Base-by-base conservation (phyloP, 2,113 vertebrate species). In the Petromus typicus region DNA sequence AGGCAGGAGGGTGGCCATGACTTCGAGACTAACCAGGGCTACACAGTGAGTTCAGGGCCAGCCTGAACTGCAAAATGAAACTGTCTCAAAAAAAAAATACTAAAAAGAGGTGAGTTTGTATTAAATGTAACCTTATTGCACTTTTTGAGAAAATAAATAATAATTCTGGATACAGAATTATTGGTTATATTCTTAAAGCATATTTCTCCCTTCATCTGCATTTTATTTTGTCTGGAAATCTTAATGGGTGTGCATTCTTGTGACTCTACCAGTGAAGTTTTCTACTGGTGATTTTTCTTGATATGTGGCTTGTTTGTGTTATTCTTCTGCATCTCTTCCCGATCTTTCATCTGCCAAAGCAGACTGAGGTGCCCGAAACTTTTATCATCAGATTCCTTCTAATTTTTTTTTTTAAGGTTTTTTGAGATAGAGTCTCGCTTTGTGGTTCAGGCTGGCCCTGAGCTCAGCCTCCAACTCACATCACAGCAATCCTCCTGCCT, bases 141-240 rank as follows among this genome's bases (percentile, higher is more conserved):
- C 86, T 66, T 85, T 94, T 93, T 89, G 18, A 51, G 30, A 93
- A 11, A 75, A 54, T 51, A 43, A 94, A 61, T 30, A 32, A 76
- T 84, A 14, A 89, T 48, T 93, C 91, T 84, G 8, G 89, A 66
- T 82, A 57, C 48, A 51, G 48, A 51, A 51, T 51, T 51, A 5
- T 51, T 51, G 48, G 48, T 51, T 51, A 1, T 7, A 32, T 66
- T 63, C 63, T 84, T 95, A 76, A 94, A 87, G 56, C 23, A 32
- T 30, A 64, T 80, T 80, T 4, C 61, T 76, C 11, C 71, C 54
- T 71, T 56, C 63, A 25, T 59, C 25, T 69, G 14, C 56, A 12
- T 91, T 90, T 81, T 78, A 66, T 88, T 86, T 94, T 80, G 23
- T 10, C 11, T 69, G 48, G 83, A 89, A 94, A 20, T 71, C 64